Evolutionary conservation across 1,140 invertebrate species (phyloP), one percentile per base, ranked within the genome.

Genomic region (Physella acuta): DNA sequence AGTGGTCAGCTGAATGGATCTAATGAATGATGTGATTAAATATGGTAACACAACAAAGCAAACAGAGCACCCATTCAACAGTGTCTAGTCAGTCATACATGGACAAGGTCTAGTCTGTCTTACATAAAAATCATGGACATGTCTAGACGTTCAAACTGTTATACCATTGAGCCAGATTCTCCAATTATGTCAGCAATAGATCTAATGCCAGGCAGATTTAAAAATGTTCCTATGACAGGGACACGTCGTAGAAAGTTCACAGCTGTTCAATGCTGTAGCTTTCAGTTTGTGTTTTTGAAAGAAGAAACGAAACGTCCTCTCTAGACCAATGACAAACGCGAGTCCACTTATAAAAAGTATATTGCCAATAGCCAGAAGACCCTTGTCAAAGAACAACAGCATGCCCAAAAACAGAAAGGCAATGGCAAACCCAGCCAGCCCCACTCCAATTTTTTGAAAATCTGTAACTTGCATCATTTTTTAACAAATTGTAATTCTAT

Each of bases 341-440:
- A 99, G 87, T 30, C 98, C 98, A 77, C 90, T 88, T 76, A 99
- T 91, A 85, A 99, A 99, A 39, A 99, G 87, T 71, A 98, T 93
- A 91, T 99, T 99, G 84, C 97, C 97, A 81, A 99, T 96, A 14
- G 97, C 97, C 58, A 99, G 87, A 71, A 99, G 88, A 72, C 96
- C 97, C 87, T 95, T 98, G 85, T 99, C 97, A 88, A 99, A 99
- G 24, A 99, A 87, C 56, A 99, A 86, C 49, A 99, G 78, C 61
- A 99, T 90, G 64, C 98, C 97, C 26, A 99, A 88, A 78, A 99
- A 95, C 26, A 99, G 88, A 81, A 99, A 99, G 58, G 92, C 91
- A 76, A 98, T 90, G 20, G 97, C 98, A 88, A 99, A 98, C 39
- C 93, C 94, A 44, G 95, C 92, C 59, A 99, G 87, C n/a, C 96